Evolutionary conservation across 2,113 vertebrate genomes (phyloP).

Genomic region (cattle (Bos taurus)): DNA sequence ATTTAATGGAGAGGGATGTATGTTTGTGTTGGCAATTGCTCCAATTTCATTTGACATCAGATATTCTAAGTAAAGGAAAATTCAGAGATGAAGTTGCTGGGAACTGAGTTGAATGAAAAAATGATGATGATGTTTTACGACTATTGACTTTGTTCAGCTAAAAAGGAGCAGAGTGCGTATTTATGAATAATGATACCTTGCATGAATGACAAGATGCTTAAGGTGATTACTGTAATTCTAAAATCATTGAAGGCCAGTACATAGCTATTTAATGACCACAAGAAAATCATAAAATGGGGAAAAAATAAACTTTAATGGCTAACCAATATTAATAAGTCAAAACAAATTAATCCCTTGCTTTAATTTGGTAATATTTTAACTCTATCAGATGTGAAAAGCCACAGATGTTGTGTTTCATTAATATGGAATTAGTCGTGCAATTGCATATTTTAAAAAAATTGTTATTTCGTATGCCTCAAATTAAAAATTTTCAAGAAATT

Average conservation of each 20-base stretch:
- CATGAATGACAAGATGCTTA: neutral
- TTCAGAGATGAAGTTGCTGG: neutral
- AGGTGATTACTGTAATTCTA: neutral
- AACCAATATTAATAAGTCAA: conserved; percentile 32
- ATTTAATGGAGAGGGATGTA: rapidly evolving
- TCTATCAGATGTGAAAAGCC: conserved; percentile 74
- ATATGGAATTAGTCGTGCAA: conserved; percentile 52
- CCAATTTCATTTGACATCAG: neutral
- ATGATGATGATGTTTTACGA: neutral
- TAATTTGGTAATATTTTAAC: conserved; percentile 75
- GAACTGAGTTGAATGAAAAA: neutral
- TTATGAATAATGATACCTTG: neutral
- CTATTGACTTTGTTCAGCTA: neutral
- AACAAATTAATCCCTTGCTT: conserved; percentile 31
- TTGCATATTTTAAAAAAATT: conserved; percentile 65
- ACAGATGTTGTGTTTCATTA: conserved; percentile 68
- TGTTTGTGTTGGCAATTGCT: neutral
- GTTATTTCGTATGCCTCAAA: conserved; percentile 62
- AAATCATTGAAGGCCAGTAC: neutral
- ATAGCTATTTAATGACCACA: neutral
- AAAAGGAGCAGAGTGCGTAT: neutral
- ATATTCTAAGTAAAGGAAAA: neutral
- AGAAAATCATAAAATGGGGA: neutral
- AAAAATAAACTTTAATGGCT: neutral
- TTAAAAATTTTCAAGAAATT: conserved; percentile 59